Evolutionary conservation across 1,140 invertebrate genomes (phyloP), one percentile per base, ranked within the genome.

Genomic region (Hyles vespertilio): DNA sequence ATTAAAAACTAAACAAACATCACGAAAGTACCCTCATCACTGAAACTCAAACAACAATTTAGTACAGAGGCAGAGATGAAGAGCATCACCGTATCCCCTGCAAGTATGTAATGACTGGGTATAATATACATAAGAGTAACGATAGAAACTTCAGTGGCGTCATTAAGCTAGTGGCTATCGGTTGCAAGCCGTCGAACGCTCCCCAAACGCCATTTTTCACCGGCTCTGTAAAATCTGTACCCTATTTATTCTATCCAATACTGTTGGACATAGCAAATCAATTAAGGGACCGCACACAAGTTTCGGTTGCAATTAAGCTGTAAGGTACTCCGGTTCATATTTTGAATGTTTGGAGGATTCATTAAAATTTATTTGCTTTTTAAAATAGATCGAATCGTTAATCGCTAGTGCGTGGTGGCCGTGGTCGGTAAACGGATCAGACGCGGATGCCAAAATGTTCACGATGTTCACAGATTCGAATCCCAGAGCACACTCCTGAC

Each of bases 121-220:
- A 68, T 59, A 65, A 62, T 64, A 56, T 68, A 64, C 59, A 61
- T 67, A 67, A 72, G 56, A 63, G 67, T 73, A 70, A 69, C 61
- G 64, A 71, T 61, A 69, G 63, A 69, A 72, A 74, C 63, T 72
- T 72, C 57, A 69, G 63, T 64, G 57, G 58, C 61, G 56, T 70
- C 65, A 73, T 76, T 76, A 73, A 60, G 55, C 57, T 68, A 43
- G 36, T 47, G 57, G 50, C 53, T 63, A 71, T 71, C 67, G 65
- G 58, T 62, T 58, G 65, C 61, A 55, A 54, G 50, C 12, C 53
- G 60, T 70, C 60, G 44, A 69, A 69, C 57, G 53, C 63, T 54
- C 58, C 6, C 50, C 52, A 47, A 65, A 54, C 48, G 52, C 63
- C 56, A 69, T 73, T 69, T 68, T 71, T 69, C 65, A 69, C 47